Evolutionary conservation across 2,888 invertebrate genomes (phyloP).

Genomic region (Phalangium opilio): DNA sequence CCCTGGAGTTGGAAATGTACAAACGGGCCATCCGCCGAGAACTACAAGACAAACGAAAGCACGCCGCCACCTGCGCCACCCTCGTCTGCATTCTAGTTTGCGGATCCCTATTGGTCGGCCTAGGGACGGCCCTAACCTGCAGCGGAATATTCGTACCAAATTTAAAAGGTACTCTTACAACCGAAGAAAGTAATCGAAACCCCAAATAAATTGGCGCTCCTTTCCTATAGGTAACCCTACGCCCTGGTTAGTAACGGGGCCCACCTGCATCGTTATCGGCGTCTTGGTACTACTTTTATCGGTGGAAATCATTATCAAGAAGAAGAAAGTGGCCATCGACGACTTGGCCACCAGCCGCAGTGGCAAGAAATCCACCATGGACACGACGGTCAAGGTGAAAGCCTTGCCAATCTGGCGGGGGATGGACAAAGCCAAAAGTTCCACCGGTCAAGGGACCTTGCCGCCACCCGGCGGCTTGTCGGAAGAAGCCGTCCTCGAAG

Average conservation of each 20-base stretch:
- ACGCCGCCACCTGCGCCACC: background rate
- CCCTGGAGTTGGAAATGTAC: background rate
- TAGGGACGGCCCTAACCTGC: background rate
- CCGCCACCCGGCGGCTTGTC: too few relatives aligned
- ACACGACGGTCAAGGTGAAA: too few relatives aligned
- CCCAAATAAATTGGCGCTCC: too few relatives aligned
- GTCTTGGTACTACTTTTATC: conserved; percentile 14
- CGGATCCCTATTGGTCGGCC: background rate
- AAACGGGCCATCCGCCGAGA: background rate
- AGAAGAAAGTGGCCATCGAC: conserved; percentile 7
- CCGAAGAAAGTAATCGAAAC: too few relatives aligned
- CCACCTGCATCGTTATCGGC: conserved; percentile 16
- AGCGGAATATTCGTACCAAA: background rate
- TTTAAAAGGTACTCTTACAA: too few relatives aligned
- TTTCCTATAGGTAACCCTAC: conserved; percentile 6
- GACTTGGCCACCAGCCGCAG: too few relatives aligned
- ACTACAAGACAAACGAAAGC: background rate
- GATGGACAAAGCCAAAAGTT: too few relatives aligned
- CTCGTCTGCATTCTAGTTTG: background rate
- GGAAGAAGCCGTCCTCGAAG: too few relatives aligned
- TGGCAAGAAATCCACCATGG: too few relatives aligned
- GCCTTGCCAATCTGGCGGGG: too few relatives aligned
- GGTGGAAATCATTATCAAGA: conserved; percentile 15
- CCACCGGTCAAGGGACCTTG: too few relatives aligned
- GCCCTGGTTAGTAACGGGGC: conserved; percentile 17